Base-by-base conservation (phyloP, 2,113 vertebrate genomes). In the Chionomys nivalis region DNA sequence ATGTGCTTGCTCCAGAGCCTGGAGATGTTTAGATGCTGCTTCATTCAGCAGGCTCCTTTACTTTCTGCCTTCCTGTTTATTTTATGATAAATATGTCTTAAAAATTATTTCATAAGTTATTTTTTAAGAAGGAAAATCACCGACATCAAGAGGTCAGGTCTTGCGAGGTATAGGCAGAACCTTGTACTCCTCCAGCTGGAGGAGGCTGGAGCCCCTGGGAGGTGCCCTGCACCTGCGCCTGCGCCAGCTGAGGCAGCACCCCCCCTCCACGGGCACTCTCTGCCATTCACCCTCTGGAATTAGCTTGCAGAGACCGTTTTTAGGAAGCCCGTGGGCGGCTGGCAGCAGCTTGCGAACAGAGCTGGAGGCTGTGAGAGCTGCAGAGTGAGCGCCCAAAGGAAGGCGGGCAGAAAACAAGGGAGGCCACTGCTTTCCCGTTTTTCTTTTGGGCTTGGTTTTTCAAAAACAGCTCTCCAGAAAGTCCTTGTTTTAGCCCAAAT, bases 211-310 rank as follows among this genome's bases (percentile, higher is more conserved):
- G 79, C 36, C n/a, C 10, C 1, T 36, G 49, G 14, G 63, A 66
- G 76, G 39, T 19, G 31, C 86, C 87, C 76, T 1, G 70, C 10
- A 39, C 89, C 76, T 89, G 70, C 7, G 79, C 89, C 76, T 94
- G 93, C 14, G 55, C 55, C 55, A 55, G 55, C 55, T 55, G 6
- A 90, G 79, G 93, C 89, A 66, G 87, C 8, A 2, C 52, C 52
- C 52, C 52, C 52, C 3, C 52, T 0, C 52, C 52, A 7, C 19
- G 42, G 86, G 87, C 52, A 33, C 97, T 93, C 95, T 89, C 93
- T 96, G 97, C 96, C 95, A 96, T 97, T 96, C 97, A 97, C 93
- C 96, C 96, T 97, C 96, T 97, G 96, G 97, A 97, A 98, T 97
- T 96, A 97, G 97, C 97, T 96, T 94, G 82, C 97, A 39, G 95